Evolutionary conservation across 2,888 invertebrate species (phyloP).

Genomic region (Drosophila hawaiiensis): DNA sequence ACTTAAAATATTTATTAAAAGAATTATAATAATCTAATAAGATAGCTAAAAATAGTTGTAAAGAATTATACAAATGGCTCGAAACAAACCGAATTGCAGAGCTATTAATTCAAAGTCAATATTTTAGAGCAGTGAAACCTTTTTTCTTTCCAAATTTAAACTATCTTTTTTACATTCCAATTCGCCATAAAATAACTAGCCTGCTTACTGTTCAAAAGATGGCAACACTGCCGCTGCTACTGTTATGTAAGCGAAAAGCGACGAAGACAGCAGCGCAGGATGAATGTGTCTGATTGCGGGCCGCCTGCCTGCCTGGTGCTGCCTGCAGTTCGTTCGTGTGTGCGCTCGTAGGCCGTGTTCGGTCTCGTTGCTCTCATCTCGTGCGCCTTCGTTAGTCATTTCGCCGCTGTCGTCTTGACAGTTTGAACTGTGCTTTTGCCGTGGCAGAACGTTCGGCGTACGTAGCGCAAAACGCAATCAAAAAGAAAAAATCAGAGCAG

Average conservation of each 20-base stretch:
- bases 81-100: not conserved
- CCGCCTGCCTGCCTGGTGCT: constrained; percentile 18
- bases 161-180: not conserved
- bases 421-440: constrained; percentile 75
- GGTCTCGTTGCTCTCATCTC: constrained; percentile 15
- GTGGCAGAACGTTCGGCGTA: constrained; percentile 57
- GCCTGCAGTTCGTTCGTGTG: constrained; percentile 15
- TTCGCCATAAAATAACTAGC: not conserved
- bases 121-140: not conserved
- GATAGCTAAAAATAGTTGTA: not conserved
- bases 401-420: constrained; percentile 59
- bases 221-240: constrained; percentile 10
- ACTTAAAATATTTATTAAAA: not conserved
- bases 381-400: constrained; percentile 43
- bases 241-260: constrained; percentile 55
- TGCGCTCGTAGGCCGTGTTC: constrained; percentile 21
- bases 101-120: not conserved
- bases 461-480: constrained; percentile 45
- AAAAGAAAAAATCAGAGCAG: constrained; percentile 39
- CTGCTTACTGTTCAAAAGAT: not conserved
- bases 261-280: constrained; percentile 46
- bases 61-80: not conserved
- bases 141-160: too few species aligned
- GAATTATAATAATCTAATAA: not conserved
- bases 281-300: constrained; percentile 31